Evolutionary conservation across 2,113 vertebrate genomes (phyloP), one percentile per base, ranked within the genome.

Genomic region (Loxodonta africana): DNA sequence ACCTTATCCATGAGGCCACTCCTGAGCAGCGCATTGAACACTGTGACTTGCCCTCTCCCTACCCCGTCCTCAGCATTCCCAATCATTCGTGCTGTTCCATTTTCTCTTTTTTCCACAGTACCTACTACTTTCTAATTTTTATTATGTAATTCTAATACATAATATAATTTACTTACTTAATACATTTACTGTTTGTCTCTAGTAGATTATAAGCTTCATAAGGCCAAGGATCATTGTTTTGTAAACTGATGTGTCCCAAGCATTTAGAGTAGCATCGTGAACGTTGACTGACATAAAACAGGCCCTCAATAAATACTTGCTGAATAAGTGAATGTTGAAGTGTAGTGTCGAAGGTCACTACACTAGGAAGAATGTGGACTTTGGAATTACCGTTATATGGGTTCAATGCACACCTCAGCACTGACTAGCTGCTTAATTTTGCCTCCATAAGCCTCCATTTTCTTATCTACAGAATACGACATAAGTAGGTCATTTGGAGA

Each of bases 11-110:
- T 6, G 12, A 53, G 25, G 9, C 44, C n/a, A 57, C 51, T 44
- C 62, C 8, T 51, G 41, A 33, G 2, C 5, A 5, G 10, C 10
- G 10, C 0, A 0, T 3, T 57, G 65, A 57, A 28, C 17, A 9
- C 3, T 6, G 26, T 46, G 51, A 3, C 83, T 11, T 44, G 28
- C 18, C 21, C n/a, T 28, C 6, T 21, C 8, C 12, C 30, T 37
- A 62, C 8, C 67, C 30, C 30, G 14, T n/a, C 26, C 41, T 14
- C 23, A 37, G 46, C 1, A 1, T 69, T 82, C n/a, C 78, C 7
- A 3, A 69, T 94, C 60, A 30, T 21, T 37, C 37, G 17, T 0
- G 30, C 9, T 23, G 30, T 26, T 0, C 3, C 6, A n/a, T 20
- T 69, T 53, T 30, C 46, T 48, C 28, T 46, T 28, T 44, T 26